Percentiles rank a stretch among this genome's conserved stretches.
Conservation (phyloP, 1,140 invertebrate genomes). For the Theocolax elegans region DNA sequence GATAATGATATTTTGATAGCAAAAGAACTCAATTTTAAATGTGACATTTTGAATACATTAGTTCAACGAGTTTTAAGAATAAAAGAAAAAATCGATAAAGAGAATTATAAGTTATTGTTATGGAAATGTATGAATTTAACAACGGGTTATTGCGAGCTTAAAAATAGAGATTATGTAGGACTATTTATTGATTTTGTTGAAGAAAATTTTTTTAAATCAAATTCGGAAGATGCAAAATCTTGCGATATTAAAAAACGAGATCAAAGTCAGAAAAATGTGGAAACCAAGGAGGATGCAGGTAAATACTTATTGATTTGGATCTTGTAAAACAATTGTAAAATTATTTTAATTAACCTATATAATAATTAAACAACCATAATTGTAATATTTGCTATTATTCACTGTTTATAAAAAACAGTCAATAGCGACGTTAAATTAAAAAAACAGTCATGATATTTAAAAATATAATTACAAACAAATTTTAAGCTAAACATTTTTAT, state of each 20-base stretch:
- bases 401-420: too few species aligned
- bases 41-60: conserved; percentile 51
- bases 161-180: conserved; percentile 81
- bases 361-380: not conserved
- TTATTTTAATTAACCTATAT: too few species aligned
- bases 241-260: conserved; percentile 66
- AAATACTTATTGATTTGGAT: too few species aligned
- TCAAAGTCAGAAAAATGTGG: not conserved
- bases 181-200: conserved; percentile 85
- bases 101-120: conserved; percentile 81
- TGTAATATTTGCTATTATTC: too few species aligned
- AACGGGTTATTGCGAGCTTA: conserved; percentile 78
- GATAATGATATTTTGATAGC: conserved; percentile 42
- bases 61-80: conserved; percentile 51
- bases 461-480: too few species aligned
- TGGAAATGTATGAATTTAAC: conserved; percentile 83
- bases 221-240: conserved; percentile 64
- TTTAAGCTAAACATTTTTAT: too few species aligned
- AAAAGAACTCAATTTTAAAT: conserved; percentile 45
- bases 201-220: conserved; percentile 66
- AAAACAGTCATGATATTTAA: too few species aligned
- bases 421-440: too few species aligned
- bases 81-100: conserved; percentile 73
- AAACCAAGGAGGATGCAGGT: not conserved
- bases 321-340: not conserved